Base-by-base conservation (phyloP, 2,113 vertebrate genomes). In the rabbit (Oryctolagus cuniculus) region DNA sequence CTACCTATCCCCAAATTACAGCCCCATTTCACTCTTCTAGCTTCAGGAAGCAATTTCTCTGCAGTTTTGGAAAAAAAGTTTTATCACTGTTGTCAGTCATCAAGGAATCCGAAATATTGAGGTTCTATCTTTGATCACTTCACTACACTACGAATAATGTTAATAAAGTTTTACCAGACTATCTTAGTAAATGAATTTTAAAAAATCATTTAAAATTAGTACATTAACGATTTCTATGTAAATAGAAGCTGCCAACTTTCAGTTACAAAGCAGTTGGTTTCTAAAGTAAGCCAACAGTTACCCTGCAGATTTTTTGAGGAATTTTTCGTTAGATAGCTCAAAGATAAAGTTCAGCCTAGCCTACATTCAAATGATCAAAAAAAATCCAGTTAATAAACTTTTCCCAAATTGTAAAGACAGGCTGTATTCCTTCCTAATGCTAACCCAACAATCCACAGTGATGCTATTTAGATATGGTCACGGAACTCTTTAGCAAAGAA, bases 241-340 rank as follows among this genome's bases (percentile, higher is more conserved):
- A 89, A 93, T 67, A 91, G 31, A 67, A 96, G 49, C 79, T 95
- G 87, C 87, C 84, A 94, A 87, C 15, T 96, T 94, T 97, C 90
- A 96, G 90, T 93, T 95, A 91, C 53, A 94, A 96, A 96, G 83
- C 89, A 95, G 67, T 70, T 94, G 75, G 49, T 89, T 94, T 95
- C 53, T 91, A 87, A 96, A 91, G 80, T 85, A 95, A 96, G 89
- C 84, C 90, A 89, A 94, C 27, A 96, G 90, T 95, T 96, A 95
- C 38, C 72, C 51, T 93, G 84, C n/a, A 94, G 75, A 97, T 85
- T 78, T 95, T 80, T 94, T 95, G 87, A 92, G 79, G 36, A 77
- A 49, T 89, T 64, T 92, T 44, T 58, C 85, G 89, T 89, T 44
- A 92, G 49, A 73, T 63, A 69, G 29, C 81, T 91, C 63, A 95